Base-by-base conservation (phyloP, 2,797 vertebrate genomes). In the Catharus ustulatus region DNA sequence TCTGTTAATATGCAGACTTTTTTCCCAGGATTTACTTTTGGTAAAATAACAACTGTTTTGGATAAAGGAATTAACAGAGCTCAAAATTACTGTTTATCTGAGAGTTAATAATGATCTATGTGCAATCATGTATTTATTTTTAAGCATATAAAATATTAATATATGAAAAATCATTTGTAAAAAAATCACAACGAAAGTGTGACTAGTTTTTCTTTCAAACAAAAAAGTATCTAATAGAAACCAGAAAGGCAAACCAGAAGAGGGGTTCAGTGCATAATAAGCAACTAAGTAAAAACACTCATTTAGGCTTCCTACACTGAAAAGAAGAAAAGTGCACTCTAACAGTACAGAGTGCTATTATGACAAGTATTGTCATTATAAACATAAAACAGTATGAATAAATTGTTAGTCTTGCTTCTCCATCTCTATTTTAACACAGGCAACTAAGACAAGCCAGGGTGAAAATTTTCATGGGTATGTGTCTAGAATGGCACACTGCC, bases 291-390 rank as follows among this genome's bases (percentile, higher is more conserved):
- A 63, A 83, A 91, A 91, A 18, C 64, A 82, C 7, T 78, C 38
- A 58, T 84, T 72, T 77, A 77, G 29, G 38, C 24, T 84, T 88
- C 71, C 72, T 85, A 52, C 42, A 42, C 12, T 32, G 54, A 81
- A 80, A 88, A 81, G 36, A 26, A 67, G 55, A 49, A 77, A 54
- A 88, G 38, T 54, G 49, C 49, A 88, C 27, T 67, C 21, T 79
- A 76, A 63, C 11, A 40, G 32, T 57, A 57, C 23, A 36, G 52
- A 90, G 77, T 9, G 21, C 32, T 75, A 86, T 91, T 95, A 75
- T 57, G 52, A 91, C 83, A 95, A 48, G 57, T 34, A 71, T 61
- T 85, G 61, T 86, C 57, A 95, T 68, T 49, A 71, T 30, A 90
- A 90, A 67, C 16, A 46, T 51, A 76, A 79, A 87, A 13, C 6